Percentiles rank a stretch among this genome's conserved stretches.
Evolutionary conservation across 2,888 invertebrate species (phyloP).

Genomic region (Isoperla grammatica): DNA sequence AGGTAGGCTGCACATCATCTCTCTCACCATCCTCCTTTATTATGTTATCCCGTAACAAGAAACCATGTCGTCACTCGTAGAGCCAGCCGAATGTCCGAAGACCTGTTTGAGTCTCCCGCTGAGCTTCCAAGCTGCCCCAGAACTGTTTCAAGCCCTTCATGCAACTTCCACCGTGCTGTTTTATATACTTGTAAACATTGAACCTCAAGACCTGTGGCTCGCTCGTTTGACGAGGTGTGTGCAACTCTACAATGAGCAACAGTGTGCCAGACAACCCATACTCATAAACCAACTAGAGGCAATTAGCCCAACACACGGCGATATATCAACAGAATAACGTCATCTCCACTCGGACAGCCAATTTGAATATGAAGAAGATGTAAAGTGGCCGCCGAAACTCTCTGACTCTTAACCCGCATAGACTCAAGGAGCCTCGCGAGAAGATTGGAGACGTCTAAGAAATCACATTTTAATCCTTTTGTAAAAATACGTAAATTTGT

Average conservation of each 20-base stretch:
- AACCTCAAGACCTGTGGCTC: slow-evolving; percentile 20
- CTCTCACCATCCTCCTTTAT: slow-evolving; percentile 19
- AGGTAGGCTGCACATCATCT: slow-evolving; percentile 24
- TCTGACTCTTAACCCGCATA: no score
- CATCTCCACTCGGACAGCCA: no score
- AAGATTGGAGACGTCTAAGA: no score
- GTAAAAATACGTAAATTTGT: slow-evolving; percentile 22
- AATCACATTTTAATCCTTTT: neutral
- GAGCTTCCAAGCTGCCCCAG: slow-evolving; percentile 18
- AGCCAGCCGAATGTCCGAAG: slow-evolving; percentile 1
- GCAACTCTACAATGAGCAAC: no score
- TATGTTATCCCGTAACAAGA: slow-evolving; percentile 27
- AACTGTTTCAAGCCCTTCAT: slow-evolving; percentile 18
- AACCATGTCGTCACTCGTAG: slow-evolving; percentile 25
- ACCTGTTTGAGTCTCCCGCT: slow-evolving; percentile 22
- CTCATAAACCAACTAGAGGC: no score
- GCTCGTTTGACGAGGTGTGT: no score
- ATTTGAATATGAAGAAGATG: no score
- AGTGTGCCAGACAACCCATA: no score
- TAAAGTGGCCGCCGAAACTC: no score
- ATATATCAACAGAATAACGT: no score
- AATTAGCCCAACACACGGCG: no score
- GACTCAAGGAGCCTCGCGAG: no score
- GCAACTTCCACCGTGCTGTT: slow-evolving; percentile 7
- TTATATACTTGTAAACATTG: slow-evolving; percentile 23